Evolutionary conservation across 1,140 invertebrate species (phyloP), one percentile per base, ranked within the genome.

Genomic region (Idris sp.): DNA sequence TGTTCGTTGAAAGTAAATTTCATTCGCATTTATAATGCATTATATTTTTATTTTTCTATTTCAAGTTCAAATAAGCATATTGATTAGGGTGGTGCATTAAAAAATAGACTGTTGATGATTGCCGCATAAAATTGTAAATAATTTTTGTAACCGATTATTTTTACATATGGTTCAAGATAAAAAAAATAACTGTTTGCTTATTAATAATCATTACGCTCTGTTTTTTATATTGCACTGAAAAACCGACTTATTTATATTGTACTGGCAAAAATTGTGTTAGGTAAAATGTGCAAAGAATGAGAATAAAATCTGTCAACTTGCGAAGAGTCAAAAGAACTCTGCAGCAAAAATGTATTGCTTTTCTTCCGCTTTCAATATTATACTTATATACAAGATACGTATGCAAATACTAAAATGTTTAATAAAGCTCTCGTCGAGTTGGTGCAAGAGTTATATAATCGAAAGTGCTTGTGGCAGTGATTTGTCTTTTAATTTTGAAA

Each of bases 341-440:
- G 71, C 62, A 62, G 65, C 46, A 61, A 74, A 28, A 31, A 75
- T 64, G 48, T 53, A 51, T 58, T 58, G 72, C 72, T 75, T 75
- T 51, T 75, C 58, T 69, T 68, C 58, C 58, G 64, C 72, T 75
- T 75, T 68, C 56, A 19, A 68, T 74, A 62, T 74, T n/a, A 53
- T 46, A 67, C 31, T 36, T 65, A 65, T 53, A 59, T 25, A 54
- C 33, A 49, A 40, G 41, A 28, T 48, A 48, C 18, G 26, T 51
- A 61, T 30, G 30, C 18, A 71, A 26, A 36, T 61, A 53, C 64
- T n/a, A n/a, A 40, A 43, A 49, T 72, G 16, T 56, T 41, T 25
- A 62, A 46, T 54, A 49, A 48, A 54, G 46, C 46, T 54, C 48
- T 28, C 5, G 14, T 28, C 15, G 19, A 26, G 26, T 33, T 36